These are phyloP conservation scores for Onychorhynchus coronatus DNA, from an alignment of 2,113 vertebrate species.

Conservation along the genomic window DNA sequence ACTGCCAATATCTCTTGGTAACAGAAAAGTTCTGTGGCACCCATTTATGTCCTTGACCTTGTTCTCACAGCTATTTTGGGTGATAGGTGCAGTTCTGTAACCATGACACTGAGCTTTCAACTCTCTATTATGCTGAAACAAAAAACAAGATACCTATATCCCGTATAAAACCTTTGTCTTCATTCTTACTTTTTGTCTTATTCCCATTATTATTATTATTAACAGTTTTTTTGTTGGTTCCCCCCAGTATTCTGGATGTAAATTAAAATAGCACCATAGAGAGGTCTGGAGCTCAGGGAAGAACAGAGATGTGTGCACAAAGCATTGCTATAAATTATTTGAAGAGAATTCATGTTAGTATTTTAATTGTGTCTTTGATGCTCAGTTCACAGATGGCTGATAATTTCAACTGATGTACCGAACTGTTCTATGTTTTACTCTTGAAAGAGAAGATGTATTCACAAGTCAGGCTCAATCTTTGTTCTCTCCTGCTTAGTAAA, in stretches of 20 bases:
- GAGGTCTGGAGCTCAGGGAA: not conserved
- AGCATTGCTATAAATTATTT: slow-evolving; percentile 22
- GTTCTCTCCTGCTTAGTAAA: slow-evolving; percentile 14
- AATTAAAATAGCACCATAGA: slow-evolving; percentile 35
- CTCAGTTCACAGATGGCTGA: slow-evolving; percentile 36
- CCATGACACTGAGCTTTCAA: not conserved
- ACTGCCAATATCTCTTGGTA: not conserved
- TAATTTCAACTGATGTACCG: slow-evolving; percentile 42
- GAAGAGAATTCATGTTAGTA: slow-evolving; percentile 8
- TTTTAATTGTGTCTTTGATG: slow-evolving; percentile 56
- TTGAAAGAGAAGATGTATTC: not conserved
- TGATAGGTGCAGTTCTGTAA: not conserved
- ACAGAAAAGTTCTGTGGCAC: not conserved
- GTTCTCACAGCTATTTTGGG: not conserved
- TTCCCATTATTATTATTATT: not conserved
- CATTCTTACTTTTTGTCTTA: not conserved
- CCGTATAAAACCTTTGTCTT: not conserved
- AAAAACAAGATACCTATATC: not conserved
- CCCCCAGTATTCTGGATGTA: not conserved
- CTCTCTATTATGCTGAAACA: not conserved
- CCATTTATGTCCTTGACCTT: not conserved
- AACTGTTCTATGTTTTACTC: slow-evolving; percentile 21
- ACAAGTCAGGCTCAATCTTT: not conserved
- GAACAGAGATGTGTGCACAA: not conserved
- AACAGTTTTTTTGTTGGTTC: not conserved